These are phyloP conservation scores for Parnassius orleans DNA, from an alignment of 2,888 invertebrate genomes.

Conservation along the genomic window DNA sequence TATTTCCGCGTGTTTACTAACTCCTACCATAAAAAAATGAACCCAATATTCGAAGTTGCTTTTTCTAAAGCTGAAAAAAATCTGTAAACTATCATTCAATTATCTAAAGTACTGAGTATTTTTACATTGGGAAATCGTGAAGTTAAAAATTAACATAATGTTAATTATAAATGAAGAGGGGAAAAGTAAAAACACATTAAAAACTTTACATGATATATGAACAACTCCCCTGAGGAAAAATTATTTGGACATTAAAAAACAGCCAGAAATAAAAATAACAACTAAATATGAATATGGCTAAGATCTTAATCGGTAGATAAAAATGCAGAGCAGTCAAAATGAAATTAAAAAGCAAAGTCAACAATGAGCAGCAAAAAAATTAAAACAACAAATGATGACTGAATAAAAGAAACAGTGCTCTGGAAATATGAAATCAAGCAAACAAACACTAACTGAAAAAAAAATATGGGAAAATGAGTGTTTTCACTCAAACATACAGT, in stretches of 20 bases:
- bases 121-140: no score
- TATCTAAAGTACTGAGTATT: no score
- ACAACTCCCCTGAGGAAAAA: not conserved
- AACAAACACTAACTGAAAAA: not conserved
- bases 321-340: slow-evolving; percentile 73
- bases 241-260: slow-evolving; percentile 14
- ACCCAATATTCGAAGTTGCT: no score
- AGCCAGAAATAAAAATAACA: slow-evolving; percentile 35
- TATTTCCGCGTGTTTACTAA: no score
- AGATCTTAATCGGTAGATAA: slow-evolving; percentile 59
- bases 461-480: no score
- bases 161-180: not conserved
- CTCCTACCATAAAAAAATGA: no score
- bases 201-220: no score
- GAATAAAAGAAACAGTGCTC: slow-evolving; percentile 11
- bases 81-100: no score
- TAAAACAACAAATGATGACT: slow-evolving; percentile 7
- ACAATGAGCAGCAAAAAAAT: slow-evolving; percentile 38
- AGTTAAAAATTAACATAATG: not conserved
- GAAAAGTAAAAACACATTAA: no score
- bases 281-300: slow-evolving; percentile 41
- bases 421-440: slow-evolving; percentile 28
- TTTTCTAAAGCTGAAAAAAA: no score
- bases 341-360: slow-evolving; percentile 43
- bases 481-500: no score